Conservation (phyloP, 2,888 invertebrate genomes). For the Timema podura region DNA sequence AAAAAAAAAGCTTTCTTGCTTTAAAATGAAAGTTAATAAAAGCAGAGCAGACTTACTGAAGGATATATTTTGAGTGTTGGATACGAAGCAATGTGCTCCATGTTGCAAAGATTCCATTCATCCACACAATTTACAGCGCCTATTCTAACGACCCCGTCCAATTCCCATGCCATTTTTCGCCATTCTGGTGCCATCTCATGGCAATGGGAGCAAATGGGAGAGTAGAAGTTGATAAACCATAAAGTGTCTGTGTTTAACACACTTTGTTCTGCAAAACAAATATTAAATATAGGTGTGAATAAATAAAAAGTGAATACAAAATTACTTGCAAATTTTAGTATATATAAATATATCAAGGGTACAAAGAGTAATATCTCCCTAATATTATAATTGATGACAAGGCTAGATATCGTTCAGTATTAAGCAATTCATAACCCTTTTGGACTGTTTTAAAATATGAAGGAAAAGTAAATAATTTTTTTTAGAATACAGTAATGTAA, state of each 20-base stretch:
- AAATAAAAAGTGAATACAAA: too few species aligned
- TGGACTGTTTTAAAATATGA: too few species aligned
- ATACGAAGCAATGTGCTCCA: slow-evolving; percentile 69
- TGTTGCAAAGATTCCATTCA: slow-evolving; percentile 71
- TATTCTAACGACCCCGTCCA: slow-evolving; percentile 74
- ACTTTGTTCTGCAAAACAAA: slow-evolving; percentile 45
- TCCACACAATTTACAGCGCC: slow-evolving; percentile 88
- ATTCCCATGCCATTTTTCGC: slow-evolving; percentile 70
- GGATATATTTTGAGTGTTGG: slow-evolving; percentile 71
- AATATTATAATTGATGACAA: too few species aligned
- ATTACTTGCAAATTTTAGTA: too few species aligned
- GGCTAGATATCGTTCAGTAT: too few species aligned
- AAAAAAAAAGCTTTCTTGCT: too few species aligned
- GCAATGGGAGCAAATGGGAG: slow-evolving; percentile 81
- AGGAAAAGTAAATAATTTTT: too few species aligned
- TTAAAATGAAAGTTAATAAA: too few species aligned
- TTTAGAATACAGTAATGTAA: too few species aligned
- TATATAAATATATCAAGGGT: too few species aligned
- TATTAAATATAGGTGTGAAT: background rate
- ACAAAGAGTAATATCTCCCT: too few species aligned
- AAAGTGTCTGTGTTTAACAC: slow-evolving; percentile 59
- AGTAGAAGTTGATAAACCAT: slow-evolving; percentile 87
- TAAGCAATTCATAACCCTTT: too few species aligned
- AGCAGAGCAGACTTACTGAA: slow-evolving; percentile 42
- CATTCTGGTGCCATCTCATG: slow-evolving; percentile 77